Conservation (phyloP, 2,888 invertebrate genomes). For the Hirudinaria manillensis region DNA sequence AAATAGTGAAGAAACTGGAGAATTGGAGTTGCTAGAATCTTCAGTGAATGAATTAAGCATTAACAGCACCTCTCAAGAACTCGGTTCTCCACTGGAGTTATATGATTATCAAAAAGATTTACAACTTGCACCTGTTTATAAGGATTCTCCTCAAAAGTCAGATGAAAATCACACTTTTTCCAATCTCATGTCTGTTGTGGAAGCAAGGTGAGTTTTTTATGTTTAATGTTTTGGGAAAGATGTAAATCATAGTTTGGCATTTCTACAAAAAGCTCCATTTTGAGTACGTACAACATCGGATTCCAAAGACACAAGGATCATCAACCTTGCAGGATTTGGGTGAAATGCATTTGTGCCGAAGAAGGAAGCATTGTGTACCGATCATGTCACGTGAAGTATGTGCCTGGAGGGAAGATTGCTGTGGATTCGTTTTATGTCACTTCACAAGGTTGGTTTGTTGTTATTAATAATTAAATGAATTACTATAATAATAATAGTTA, state of each 20-base stretch:
- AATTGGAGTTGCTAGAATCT: not conserved
- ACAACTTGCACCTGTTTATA: not conserved
- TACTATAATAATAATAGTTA: no score
- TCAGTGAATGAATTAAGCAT: not conserved
- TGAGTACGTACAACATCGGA: not conserved
- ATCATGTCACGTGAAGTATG: not conserved
- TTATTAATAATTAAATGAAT: no score
- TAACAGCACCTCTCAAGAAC: not conserved
- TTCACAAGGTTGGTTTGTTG: not conserved
- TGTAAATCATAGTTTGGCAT: no score
- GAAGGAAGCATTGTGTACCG: not conserved
- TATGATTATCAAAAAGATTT: slow-evolving; percentile 14
- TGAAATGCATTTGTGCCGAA: not conserved
- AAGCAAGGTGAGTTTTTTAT: not conserved
- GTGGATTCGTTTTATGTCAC: slow-evolving; percentile 4
- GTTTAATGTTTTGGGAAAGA: no score
- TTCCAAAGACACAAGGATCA: not conserved
- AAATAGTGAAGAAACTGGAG: not conserved
- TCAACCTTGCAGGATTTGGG: not conserved
- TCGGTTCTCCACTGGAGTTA: not conserved
- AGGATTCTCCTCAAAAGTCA: not conserved
- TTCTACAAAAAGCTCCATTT: not conserved
- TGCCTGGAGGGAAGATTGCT: not conserved
- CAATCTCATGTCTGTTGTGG: not conserved
- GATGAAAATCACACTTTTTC: not conserved